Percentiles rank a stretch among this genome's conserved stretches.
Evolutionary conservation across 2,797 vertebrate genomes (phyloP).

Genomic region (Enteromius radiatus): DNA sequence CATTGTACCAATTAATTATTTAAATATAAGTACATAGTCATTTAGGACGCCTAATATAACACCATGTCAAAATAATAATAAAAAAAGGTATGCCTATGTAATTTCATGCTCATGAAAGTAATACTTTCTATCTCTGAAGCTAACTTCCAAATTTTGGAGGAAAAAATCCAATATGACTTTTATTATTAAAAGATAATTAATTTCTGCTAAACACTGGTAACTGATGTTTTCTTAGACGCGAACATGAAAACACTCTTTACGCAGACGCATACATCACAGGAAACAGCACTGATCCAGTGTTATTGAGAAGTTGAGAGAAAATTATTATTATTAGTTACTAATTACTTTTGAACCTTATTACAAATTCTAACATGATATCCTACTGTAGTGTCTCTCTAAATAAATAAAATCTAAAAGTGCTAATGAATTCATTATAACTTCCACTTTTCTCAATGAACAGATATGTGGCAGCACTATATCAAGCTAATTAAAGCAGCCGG

Average conservation of each 20-base stretch:
- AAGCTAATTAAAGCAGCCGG: slow-evolving; percentile 37
- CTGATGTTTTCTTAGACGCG: neutral
- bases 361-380: neutral
- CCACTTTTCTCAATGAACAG: slow-evolving; percentile 1
- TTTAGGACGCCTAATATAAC: too few relatives aligned
- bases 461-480: slow-evolving; percentile 10
- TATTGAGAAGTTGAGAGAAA: neutral
- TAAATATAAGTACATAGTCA: too few relatives aligned
- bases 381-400: neutral
- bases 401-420: neutral
- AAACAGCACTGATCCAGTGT: neutral
- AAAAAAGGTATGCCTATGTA: neutral
- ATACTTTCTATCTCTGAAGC: too few relatives aligned
- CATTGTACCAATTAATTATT: too few relatives aligned
- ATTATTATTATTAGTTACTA: neutral
- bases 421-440: neutral
- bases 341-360: neutral
- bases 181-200: neutral
- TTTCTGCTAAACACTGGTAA: neutral
- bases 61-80: neutral
- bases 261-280: neutral
- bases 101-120: neutral
- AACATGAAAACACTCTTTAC: neutral
- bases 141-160: too few relatives aligned
- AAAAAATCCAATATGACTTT: neutral